These are phyloP conservation scores for Proteles cristata DNA, from an alignment of 2,113 vertebrate species.

Conservation along the genomic window DNA sequence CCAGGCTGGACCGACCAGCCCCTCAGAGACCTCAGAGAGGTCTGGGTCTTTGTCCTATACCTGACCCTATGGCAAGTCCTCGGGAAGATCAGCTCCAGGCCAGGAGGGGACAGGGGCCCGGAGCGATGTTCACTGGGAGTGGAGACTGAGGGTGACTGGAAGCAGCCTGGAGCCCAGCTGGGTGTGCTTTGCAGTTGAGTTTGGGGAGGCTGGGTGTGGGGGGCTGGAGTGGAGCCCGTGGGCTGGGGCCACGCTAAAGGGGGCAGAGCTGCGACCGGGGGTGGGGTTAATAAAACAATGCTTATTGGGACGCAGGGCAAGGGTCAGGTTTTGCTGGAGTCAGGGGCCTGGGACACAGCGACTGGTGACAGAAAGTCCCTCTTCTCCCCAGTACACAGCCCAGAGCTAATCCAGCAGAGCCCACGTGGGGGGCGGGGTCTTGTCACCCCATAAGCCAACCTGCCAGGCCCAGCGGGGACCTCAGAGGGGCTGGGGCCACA, in stretches of 20 bases:
- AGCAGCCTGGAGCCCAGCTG: accelerated
- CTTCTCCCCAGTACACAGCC: accelerated
- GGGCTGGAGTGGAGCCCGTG: not conserved
- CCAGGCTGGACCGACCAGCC: not conserved
- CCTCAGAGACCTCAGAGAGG: not conserved
- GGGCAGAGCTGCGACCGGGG: accelerated
- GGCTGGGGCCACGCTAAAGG: not conserved
- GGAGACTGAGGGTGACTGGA: not conserved
- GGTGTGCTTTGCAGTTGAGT: not conserved
- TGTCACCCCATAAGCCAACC: not conserved
- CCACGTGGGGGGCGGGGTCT: not conserved
- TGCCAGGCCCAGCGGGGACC: not conserved
- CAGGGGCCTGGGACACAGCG: not conserved
- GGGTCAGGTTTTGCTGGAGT: not conserved
- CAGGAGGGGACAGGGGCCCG: too few species aligned
- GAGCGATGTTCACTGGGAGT: accelerated
- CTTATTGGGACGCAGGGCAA: not conserved
- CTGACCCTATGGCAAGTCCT: not conserved
- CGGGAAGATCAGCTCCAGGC: not conserved
- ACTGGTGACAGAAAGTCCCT: not conserved
- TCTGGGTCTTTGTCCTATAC: not conserved
- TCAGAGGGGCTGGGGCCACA: not conserved
- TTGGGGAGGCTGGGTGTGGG: too few species aligned
- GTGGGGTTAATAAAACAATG: too few species aligned
- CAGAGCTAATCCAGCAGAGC: not conserved